Base-by-base conservation (phyloP, 2,113 vertebrate species). In the Oncorhynchus clarkii region DNA sequence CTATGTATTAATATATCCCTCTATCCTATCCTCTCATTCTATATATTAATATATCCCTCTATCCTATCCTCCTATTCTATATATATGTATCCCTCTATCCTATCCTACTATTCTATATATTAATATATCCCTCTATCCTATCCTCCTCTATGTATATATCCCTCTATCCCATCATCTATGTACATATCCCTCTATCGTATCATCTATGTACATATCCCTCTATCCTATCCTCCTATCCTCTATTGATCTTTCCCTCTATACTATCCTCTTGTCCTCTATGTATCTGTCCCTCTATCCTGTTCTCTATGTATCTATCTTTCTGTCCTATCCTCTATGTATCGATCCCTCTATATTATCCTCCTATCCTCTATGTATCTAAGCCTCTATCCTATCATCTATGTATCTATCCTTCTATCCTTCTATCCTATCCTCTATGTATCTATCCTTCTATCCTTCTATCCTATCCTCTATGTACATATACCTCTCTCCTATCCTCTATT, bases 181-280 rank as follows among this genome's bases (percentile, higher is more conserved):
- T 54, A 12, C 16, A 0, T 54, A 4, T 54, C 51, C 3, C 49
- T 54, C 49, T 54, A 54, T 16, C 49, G 13, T 54, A 11, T 54
- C 13, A 31, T 29, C 27, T 88, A 88, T 89, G 88, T 31, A 31
- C 88, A 4, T 5, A 4, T 88, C 82, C 29, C 29, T 5, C 4
- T 5, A 31, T 66, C 26, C 27, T 27, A 27, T 3, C 27, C 27
- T 66, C 26, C 27, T 27, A 27, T 3, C 27, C 27, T 3, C 27
- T 31, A 31, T 31, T 0, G 3, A 4, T 29, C 29, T 29, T 0
- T 5, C 29, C 29, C 29, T 31, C 29, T 31, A 31, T 31, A 4
- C 2, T 90, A 88, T 88, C 91, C 88, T 88, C 81, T 0, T 88
- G 88, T 91, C 82, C 82, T 88, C 88, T 90, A 85, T 34, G 0